phyloP scores from a whole-genome alignment of 2,888 invertebrate genomes.

The Drosophila anomelani region DNA sequence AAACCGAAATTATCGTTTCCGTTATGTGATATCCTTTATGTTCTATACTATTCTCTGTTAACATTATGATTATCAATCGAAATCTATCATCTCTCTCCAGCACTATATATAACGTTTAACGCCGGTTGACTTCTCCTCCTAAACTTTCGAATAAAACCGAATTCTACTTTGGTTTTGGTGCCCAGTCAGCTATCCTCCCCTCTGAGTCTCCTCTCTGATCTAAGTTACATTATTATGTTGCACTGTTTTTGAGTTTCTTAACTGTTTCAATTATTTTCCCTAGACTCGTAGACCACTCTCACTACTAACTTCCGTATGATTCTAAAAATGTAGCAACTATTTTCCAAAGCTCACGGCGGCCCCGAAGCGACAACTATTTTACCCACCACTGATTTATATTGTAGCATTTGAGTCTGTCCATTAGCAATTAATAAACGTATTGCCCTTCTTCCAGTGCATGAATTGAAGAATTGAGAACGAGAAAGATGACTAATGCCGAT shows the following conservation, averaged over 20 bases:
- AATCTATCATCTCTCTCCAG: conserved; percentile 48
- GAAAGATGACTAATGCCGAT: conserved; percentile 15
- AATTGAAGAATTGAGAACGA: neutral
- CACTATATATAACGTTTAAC: conserved; percentile 29
- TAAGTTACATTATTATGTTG: conserved; percentile 25
- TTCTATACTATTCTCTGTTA: conserved; percentile 13
- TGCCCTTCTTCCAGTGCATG: conserved; percentile 36
- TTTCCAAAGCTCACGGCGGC: conserved; percentile 28
- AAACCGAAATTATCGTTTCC: conserved; percentile 9
- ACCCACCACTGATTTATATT: conserved; percentile 41
- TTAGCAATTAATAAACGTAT: conserved; percentile 24
- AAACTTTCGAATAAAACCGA: conserved; percentile 15
- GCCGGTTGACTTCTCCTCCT: conserved; percentile 22
- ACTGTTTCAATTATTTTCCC: conserved; percentile 1
- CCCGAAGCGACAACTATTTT: conserved; percentile 18
- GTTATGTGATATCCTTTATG: conserved; percentile 21
- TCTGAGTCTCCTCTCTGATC: conserved; percentile 12
- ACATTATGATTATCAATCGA: conserved; percentile 20
- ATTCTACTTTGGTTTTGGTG: conserved; percentile 15
- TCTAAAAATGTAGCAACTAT: conserved; percentile 30
- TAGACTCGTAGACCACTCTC: conserved; percentile 33
- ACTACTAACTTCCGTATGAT: conserved; percentile 28
- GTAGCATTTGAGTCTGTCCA: conserved; percentile 47
- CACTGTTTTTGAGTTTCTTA: conserved; percentile 20
- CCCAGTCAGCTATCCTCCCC: conserved; percentile 4